phyloP scores from a whole-genome alignment of 2,113 vertebrate genomes.

The Trogon melanurus region DNA sequence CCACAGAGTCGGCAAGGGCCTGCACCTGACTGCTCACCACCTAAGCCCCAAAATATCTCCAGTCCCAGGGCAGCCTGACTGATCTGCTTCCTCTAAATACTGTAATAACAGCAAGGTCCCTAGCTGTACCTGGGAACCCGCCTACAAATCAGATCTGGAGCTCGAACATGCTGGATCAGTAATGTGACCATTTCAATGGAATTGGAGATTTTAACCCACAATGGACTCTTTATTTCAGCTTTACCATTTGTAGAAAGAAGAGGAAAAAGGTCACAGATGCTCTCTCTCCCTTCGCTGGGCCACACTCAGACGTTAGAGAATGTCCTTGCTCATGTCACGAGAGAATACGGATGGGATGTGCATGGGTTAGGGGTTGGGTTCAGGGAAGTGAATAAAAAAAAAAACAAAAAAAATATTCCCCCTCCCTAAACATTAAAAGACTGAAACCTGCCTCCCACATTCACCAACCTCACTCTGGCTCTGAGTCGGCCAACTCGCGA shows the following conservation, averaged over 20 bases:
- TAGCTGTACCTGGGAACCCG: background rate
- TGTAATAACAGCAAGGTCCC: background rate
- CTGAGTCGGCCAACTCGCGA: slow-evolving; percentile 77
- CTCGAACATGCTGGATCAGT: slow-evolving; percentile 43
- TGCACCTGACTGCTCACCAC: background rate
- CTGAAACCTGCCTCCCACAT: slow-evolving; percentile 73
- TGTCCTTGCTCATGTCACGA: slow-evolving; percentile 66
- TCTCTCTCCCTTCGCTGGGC: slow-evolving; percentile 70
- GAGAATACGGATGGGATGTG: slow-evolving; percentile 71
- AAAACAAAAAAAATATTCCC: slow-evolving; percentile 54
- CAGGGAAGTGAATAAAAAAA: slow-evolving; percentile 62
- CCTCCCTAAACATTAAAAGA: slow-evolving; percentile 72
- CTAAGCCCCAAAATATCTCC: background rate
- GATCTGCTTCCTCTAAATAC: background rate
- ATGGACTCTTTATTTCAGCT: slow-evolving; percentile 80
- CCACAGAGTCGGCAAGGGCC: background rate
- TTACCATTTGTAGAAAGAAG: slow-evolving; percentile 72
- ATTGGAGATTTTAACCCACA: slow-evolving; percentile 76
- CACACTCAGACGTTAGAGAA: slow-evolving; percentile 62
- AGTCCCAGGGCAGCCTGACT: background rate
- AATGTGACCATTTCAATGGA: slow-evolving; percentile 73
- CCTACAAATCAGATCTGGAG: background rate
- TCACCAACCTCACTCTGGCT: slow-evolving; percentile 79
- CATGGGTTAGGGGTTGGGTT: slow-evolving; percentile 58
- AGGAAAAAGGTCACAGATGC: slow-evolving; percentile 56